Evolutionary conservation across 1,140 invertebrate genomes (phyloP), one percentile per base, ranked within the genome.

Genomic region (Manduca sexta): DNA sequence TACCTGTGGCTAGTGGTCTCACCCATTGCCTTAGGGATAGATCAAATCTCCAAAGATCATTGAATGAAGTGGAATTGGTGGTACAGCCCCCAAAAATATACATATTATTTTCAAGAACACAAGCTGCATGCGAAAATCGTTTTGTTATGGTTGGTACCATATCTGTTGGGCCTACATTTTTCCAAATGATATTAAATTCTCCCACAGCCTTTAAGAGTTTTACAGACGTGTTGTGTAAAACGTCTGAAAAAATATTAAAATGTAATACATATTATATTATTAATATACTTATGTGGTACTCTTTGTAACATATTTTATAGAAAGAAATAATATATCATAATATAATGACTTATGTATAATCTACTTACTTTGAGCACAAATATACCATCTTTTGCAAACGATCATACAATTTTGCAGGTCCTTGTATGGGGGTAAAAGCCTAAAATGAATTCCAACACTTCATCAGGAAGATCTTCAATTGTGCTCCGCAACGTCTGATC

Each of bases 71-170:
- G 64, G 93, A 93, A 30, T 94, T 93, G 21, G 94, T 93, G n/a
- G 96, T 97, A 62, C 95, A 98, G 1, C 97, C 97, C 39, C 97
- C 97, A 90, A 98, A 98, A 21, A 98, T 91, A 79, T 95, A 98
- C 95, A 98, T 95, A 2, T 90, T 93, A 82, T 94, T 94, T 40
- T 91, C 90, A 75, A 92, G 89, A 47, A 93, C 91, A 69, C 93
- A 96, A 35, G 96, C 94, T 56, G 95, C 92, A 89, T 98, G 97
- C 0, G 96, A 97, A 86, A 96, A 97, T 54, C 97, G 88, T 77
- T 95, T 95, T 2, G 94, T 92, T 56, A 98, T 97, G 12, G 90
- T 91, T 12, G 91, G 90, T 35, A 87, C 72, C 69, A 88, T 88
- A 45, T 89, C 86, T 40, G 64, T 74, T 38, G 88, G 77, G 6